These are phyloP conservation scores for Datnioides undecimradiatus DNA, from an alignment of 2,113 vertebrate species.

Conservation along the genomic window DNA sequence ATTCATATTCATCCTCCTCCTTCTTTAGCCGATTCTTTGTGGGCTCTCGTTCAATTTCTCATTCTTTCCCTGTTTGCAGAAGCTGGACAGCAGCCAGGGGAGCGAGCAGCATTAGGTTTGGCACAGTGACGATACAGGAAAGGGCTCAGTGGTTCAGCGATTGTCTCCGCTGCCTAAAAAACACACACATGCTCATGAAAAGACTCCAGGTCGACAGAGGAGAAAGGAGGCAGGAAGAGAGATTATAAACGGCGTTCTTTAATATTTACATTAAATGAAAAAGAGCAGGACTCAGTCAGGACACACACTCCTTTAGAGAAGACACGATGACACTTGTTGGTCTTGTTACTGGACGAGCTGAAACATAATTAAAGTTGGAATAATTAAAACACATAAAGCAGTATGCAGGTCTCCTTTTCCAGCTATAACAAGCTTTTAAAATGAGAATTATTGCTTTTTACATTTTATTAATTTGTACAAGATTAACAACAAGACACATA, in stretches of 20 bases:
- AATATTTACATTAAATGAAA: slow-evolving; percentile 1
- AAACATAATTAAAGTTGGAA: no score
- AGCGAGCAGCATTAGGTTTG: slow-evolving; percentile 17
- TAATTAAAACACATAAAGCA: no score
- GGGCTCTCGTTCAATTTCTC: not conserved
- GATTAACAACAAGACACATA: not conserved
- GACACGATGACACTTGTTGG: not conserved
- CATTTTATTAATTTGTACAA: not conserved
- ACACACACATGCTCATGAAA: not conserved
- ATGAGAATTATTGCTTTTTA: not conserved
- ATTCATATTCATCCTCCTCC: not conserved
- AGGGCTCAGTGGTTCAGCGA: not conserved
- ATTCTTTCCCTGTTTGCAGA: slow-evolving; percentile 41
- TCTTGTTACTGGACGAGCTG: not conserved
- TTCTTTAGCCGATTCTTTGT: not conserved
- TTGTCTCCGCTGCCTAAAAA: not conserved
- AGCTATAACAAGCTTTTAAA: not conserved
- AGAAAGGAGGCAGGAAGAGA: not conserved
- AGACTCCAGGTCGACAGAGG: not conserved
- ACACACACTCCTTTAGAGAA: not conserved
- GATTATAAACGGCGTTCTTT: not conserved
- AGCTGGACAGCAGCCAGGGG: slow-evolving; percentile 40
- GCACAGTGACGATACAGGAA: not conserved
- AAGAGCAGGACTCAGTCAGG: not conserved
- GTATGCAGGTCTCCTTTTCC: not conserved